Conservation (phyloP, 2,113 vertebrate genomes). For the Aphelocoma coerulescens region DNA sequence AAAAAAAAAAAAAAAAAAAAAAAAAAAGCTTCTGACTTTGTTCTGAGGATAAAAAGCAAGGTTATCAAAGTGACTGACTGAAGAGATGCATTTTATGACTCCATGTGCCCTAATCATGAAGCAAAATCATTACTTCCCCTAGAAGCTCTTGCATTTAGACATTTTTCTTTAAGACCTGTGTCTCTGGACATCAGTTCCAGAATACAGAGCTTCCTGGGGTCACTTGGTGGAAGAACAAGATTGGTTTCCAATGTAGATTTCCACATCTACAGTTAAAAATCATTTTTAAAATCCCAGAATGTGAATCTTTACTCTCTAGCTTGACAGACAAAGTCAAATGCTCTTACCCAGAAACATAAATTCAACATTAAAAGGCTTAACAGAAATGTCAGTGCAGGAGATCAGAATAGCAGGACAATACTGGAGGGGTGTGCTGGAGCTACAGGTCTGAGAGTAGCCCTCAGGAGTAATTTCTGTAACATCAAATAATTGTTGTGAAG, state of each 20-base stretch:
- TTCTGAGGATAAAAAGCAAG: neutral
- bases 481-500: neutral
- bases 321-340: neutral
- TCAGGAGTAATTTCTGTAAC: neutral
- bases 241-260: neutral
- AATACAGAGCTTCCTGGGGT: neutral
- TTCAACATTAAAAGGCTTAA: neutral
- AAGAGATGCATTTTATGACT: neutral
- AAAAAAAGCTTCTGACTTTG: neutral
- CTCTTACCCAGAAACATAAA: neutral
- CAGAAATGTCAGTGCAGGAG: neutral
- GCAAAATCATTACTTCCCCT: neutral
- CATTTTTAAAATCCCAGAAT: neutral
- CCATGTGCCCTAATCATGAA: neutral
- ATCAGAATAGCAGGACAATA: neutral
- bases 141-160: neutral
- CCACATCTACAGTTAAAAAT: neutral
- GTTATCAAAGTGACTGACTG: neutral
- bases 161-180: neutral
- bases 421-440: neutral
- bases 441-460: neutral
- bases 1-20: neutral
- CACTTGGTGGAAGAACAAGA: neutral
- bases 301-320: neutral
- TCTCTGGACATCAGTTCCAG: neutral